phyloP scores from a whole-genome alignment of 2,797 vertebrate species.

The Hoplostethus atlanticus region DNA sequence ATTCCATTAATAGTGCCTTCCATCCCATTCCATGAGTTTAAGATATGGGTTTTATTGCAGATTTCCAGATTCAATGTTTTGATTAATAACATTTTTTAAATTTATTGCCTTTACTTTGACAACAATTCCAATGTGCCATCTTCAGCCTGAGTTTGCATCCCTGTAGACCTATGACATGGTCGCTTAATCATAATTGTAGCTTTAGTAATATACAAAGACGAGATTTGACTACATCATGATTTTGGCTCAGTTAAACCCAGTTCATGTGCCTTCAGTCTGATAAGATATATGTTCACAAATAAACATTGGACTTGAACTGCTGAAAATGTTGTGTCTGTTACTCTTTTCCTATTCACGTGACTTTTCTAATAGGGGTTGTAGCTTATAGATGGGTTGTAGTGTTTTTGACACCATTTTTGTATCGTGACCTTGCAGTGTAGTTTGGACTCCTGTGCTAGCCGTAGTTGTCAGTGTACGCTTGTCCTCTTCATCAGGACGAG shows the following conservation, averaged over 20 bases:
- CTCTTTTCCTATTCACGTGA: not conserved
- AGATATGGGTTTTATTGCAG: constrained; percentile 28
- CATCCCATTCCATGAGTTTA: constrained; percentile 45
- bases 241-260: constrained; percentile 8
- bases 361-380: too few species aligned
- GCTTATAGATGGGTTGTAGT: not conserved
- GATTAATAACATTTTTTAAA: not conserved
- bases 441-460: constrained; percentile 58
- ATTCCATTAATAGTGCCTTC: constrained; percentile 63
- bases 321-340: constrained; percentile 21
- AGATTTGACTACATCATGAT: not conserved
- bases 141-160: constrained; percentile 1
- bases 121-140: constrained; percentile 44
- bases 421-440: not conserved
- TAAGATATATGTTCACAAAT: constrained; percentile 45
- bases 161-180: not conserved
- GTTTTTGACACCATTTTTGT: not conserved
- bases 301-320: constrained; percentile 54
- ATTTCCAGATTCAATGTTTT: constrained; percentile 5
- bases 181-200: constrained; percentile 21
- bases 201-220: constrained; percentile 25
- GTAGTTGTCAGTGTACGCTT: constrained; percentile 68
- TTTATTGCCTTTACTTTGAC: constrained; percentile 39
- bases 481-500: constrained; percentile 25
- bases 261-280: constrained; percentile 63